Percentiles rank a stretch among this genome's conserved stretches.
These are phyloP conservation scores for Oasisia sp. DNA, from an alignment of 2,888 invertebrate species.

Conservation along the genomic window DNA sequence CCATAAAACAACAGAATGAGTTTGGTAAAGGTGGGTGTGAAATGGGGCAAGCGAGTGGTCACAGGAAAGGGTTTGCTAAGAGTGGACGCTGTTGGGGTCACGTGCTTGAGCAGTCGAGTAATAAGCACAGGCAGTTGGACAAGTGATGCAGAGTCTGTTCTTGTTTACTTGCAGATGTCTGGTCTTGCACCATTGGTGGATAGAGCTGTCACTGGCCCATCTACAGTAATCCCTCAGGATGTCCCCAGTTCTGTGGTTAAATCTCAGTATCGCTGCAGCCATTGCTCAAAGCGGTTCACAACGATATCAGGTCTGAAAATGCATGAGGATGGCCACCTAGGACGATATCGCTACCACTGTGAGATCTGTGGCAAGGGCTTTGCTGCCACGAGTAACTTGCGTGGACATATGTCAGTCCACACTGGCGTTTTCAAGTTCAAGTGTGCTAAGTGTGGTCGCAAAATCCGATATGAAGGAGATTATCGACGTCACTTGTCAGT, in stretches of 20 bases:
- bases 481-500: neutral
- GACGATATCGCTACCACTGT: slow-evolving; percentile 19
- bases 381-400: slow-evolving; percentile 17
- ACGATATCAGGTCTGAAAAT: slow-evolving; percentile 14
- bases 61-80: neutral
- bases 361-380: slow-evolving; percentile 22
- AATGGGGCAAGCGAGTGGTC: neutral
- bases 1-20: neutral
- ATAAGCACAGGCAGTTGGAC: neutral
- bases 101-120: neutral
- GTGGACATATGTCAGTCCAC: slow-evolving; percentile 18
- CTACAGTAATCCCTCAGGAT: neutral
- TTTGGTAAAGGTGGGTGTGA: neutral
- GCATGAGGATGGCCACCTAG: slow-evolving; percentile 20
- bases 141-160: slow-evolving; percentile 2
- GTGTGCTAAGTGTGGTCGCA: neutral
- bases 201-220: neutral
- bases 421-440: slow-evolving; percentile 17
- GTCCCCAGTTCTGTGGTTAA: neutral
- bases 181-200: neutral
- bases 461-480: slow-evolving; percentile 3
- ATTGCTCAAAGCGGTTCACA: neutral
- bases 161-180: neutral
- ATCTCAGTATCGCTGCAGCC: neutral
- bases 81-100: neutral